Percentiles rank a stretch among this genome's conserved stretches.
Conservation (phyloP, 2,113 vertebrate species). For the Climacteris rufus region DNA sequence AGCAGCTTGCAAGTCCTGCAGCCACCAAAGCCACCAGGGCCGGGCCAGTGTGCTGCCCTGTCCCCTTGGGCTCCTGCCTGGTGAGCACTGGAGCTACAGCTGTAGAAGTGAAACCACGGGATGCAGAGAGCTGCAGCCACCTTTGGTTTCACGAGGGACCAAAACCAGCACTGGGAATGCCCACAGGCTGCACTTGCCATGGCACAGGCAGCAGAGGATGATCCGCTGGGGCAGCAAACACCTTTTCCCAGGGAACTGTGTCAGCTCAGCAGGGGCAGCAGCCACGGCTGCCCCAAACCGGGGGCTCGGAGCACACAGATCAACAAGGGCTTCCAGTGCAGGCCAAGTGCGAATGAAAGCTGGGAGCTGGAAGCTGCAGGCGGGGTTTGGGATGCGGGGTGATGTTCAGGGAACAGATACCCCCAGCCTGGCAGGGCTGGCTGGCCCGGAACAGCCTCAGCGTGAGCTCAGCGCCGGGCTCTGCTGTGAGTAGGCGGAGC, state of each 20-base stretch:
- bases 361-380: background rate
- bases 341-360: background rate
- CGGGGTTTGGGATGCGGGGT: background rate
- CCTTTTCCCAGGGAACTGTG: background rate
- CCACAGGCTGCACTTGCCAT: background rate
- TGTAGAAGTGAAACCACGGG: background rate
- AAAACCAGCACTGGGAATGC: background rate
- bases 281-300: background rate
- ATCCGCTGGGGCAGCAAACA: background rate
- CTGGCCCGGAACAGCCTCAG: background rate
- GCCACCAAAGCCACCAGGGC: background rate
- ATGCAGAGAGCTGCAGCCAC: background rate
- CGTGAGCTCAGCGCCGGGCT: background rate
- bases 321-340: background rate
- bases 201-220: background rate
- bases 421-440: background rate
- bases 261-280: background rate
- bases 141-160: background rate
- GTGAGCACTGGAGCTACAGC: background rate
- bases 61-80: background rate
- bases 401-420: background rate
- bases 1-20: accelerated
- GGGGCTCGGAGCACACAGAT: background rate
- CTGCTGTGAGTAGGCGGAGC: background rate
- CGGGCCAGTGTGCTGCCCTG: accelerated